Base-by-base conservation (phyloP, 2,113 vertebrate species). In the Thomomys bottae region DNA sequence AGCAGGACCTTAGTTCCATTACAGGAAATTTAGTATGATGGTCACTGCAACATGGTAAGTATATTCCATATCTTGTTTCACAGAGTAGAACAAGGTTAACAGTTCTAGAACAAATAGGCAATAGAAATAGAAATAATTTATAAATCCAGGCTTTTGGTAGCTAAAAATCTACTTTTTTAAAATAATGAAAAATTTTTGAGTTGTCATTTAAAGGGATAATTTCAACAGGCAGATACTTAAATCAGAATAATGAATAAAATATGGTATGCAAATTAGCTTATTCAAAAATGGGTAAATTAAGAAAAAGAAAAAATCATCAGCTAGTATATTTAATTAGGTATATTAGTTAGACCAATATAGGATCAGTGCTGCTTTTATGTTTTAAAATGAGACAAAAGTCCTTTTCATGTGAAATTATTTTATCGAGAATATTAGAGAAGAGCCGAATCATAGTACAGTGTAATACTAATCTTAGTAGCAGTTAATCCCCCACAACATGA, bases 11-110 rank as follows among this genome's bases (percentile, higher is more conserved):
- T 94, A 80, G 23, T 83, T 79, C 24, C 83, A 40, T 84, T 63
- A 95, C 24, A 36, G 83, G 87, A 91, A 94, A 49, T n/a, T 91
- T 71, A 73, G 67, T 54, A 80, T 9, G 21, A 24, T 86, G 80
- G 38, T 95, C 89, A 30, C 70, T 89, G 38, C 57, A 87, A n/a
- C 38, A 72, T 84, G 49, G 81, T 88, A 87, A 57, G 21, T 75
- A 26, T 76, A 83, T 26, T 86, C 34, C 5, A 21, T 71, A 14
- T 36, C 78, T 87, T 28, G 17, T 80, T 95, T 89, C 72, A 79
- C 45, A 70, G 1, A 75, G 40, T 4, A 86, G 73, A 91, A 90
- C 79, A 28, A 42, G 80, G 26, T 79, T 87, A 54, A 24, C 28
- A 80, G 73, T 93, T 91, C 93, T 30, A 89, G 61, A 81, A 64